Base-by-base conservation (phyloP, 23 tunicate species). In the Styela plicata region DNA sequence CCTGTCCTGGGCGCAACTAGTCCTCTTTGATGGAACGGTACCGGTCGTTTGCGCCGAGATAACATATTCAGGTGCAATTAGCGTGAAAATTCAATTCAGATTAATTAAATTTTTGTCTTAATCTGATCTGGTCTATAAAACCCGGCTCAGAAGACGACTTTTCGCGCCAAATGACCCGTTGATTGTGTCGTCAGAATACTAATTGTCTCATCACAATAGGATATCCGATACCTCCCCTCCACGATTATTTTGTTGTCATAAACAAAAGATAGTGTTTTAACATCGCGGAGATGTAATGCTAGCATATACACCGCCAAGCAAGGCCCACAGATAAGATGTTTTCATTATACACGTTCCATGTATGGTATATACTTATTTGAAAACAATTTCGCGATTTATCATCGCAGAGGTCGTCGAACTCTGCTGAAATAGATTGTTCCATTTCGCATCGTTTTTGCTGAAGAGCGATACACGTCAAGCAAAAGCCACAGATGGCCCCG, bases 1-100 rank as follows among this genome's bases (percentile, higher is more conserved):
- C 80, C 80, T 34, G 64, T 75, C 32, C 65, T 44, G 28, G 64
- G 80, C 5, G 65, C 63, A 18, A 75, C 65, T 24, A 37, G 25
- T 10, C 80, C 23, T 26, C 52, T 75, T 2, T 44, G 65, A 3
- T 52, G 65, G 32, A 75, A 75, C 25, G 80, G 80, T 18, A 75
- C 80, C 26, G 80, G 80, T 36, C 80, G 34, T 28, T 52, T 75
- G 30, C 64, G 29, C 36, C 80, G 29, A 7, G 30, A 27, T 24
- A 24, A 18, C 70, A 66, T 66, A 24, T 66, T 66, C 70, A 66
- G 70, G 70, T 66, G 7, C 70, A 66, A 27, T 66, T 24, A 66
- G 30, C 70, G 70, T 66, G 70, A 66, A 66, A 66, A 66, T 5
- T 66, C 57, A 7, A 5, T 44, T 44, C 57, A 44, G 13, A 44